Base-by-base conservation (phyloP, 1,140 invertebrate species). In the Heliothis subflexa region DNA sequence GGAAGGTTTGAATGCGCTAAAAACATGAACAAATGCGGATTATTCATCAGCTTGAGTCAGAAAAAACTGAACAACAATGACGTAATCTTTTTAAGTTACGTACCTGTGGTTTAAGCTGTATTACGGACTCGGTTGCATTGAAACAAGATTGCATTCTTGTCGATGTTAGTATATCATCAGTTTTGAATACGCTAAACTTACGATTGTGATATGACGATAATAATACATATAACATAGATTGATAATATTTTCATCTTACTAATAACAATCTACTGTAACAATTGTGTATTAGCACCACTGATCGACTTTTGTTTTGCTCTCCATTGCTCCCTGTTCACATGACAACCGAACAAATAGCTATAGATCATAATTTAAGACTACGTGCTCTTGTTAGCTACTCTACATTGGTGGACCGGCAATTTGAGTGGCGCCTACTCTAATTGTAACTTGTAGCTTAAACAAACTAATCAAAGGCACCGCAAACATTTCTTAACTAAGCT, bases 41-140 rank as follows among this genome's bases (percentile, higher is more conserved):
- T 70, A 70, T 52, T 70, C 66, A 70, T 52, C 47, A 28, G 47
- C 47, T 50, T 70, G 66, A 70, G 66, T 70, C 66, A 70, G 47
- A 21, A 68, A 33, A 45, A 14, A 40, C 33, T 25, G 14, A 62
- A 33, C 14, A 52, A 9, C 47, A 25, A 52, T 70, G 66, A 70
- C 66, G 66, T 25, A 70, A 70, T 49, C 21, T 4, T 52, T 70
- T 16, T 66, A 66, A 66, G 45, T 66, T 47, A 47, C 13, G 45
- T 66, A 66, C 21, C 21, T 25, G 2, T 25, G 21, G 21, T 25
- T 25, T 25, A 25, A 2, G 21, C 21, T n/a, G n/a, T n/a, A n/a
- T n/a, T n/a, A n/a, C n/a, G n/a, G n/a, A n/a, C n/a, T n/a, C n/a
- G n/a, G n/a, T n/a, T n/a, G n/a, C n/a, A n/a, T n/a, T n/a, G n/a